These are phyloP conservation scores for Caiman crocodilus DNA, from an alignment of 2,797 vertebrate species.

Conservation along the genomic window DNA sequence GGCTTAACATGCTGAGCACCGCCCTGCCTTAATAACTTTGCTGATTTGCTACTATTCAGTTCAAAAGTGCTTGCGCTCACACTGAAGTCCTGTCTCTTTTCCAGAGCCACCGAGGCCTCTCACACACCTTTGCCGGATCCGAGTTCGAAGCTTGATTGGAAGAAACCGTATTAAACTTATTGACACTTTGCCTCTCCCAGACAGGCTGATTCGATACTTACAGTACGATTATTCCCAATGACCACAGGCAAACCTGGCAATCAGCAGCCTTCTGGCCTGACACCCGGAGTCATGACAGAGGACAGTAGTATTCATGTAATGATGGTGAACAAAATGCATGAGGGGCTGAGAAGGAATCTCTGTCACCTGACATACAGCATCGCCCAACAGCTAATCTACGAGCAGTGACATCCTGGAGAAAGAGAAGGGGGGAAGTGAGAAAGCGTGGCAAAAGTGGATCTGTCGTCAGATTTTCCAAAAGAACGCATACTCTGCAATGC, in stretches of 20 bases:
- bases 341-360: background rate
- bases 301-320: background rate
- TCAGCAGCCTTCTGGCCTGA: background rate
- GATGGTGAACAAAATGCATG: background rate
- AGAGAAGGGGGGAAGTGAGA: conserved; percentile 5
- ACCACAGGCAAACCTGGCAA: rapidly evolving
- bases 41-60: background rate
- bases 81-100: conserved; percentile 42
- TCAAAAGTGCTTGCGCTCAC: background rate
- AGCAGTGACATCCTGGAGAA: conserved; percentile 15
- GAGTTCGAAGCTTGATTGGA: conserved; percentile 87
- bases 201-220: conserved; percentile 89
- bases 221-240: conserved; percentile 78
- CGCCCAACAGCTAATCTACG: background rate
- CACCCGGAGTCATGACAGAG: background rate
- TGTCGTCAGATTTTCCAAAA: background rate
- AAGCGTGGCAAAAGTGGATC: background rate
- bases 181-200: conserved; percentile 88
- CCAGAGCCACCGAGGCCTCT: conserved; percentile 90
- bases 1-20: background rate
- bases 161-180: conserved; percentile 85
- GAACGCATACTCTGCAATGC: background rate
- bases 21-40: background rate
- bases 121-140: conserved; percentile 91
- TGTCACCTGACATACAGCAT: conserved; percentile 13